A percentile compares a stretch with the other conserved stretches of the same genome.
Evolutionary conservation across 30 jellyfish, hydroid and myxozoan genomes (phyloP).

Genomic region (Hydra vulgaris): DNA sequence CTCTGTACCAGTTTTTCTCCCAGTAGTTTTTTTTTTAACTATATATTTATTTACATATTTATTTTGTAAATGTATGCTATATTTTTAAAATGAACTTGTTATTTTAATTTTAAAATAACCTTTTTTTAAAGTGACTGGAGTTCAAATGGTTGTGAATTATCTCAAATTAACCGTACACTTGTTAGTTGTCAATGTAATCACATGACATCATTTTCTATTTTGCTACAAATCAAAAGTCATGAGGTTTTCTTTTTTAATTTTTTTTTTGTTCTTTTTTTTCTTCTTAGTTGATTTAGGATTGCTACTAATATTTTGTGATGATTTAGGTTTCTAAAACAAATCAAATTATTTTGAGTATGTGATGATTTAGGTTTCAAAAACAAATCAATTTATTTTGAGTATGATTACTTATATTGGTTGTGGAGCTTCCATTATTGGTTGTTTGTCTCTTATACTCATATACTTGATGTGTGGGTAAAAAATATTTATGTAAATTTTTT

Average conservation of each 20-base stretch:
- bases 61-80: too few species aligned
- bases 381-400: slow-evolving; percentile 17
- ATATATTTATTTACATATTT: too few species aligned
- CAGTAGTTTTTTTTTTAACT: too few species aligned
- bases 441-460: slow-evolving; percentile 12
- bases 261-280: neutral
- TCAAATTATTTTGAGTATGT: slow-evolving; percentile 10
- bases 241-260: slow-evolving; percentile 2
- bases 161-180: slow-evolving; percentile 3
- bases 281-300: too few species aligned
- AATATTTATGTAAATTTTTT: too few species aligned
- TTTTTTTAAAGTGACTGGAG: slow-evolving; percentile 24
- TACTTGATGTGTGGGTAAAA: slow-evolving; percentile 35
- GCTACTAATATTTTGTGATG: neutral
- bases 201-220: slow-evolving; percentile 25
- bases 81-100: too few species aligned
- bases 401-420: slow-evolving; percentile 32
- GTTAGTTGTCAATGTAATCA: slow-evolving; percentile 21
- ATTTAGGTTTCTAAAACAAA: neutral
- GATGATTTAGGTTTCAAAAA: neutral
- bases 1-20: too few species aligned
- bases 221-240: slow-evolving; percentile 7
- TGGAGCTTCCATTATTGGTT: slow-evolving; percentile 26
- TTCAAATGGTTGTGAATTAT: slow-evolving; percentile 1
- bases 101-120: too few species aligned